These are phyloP conservation scores for Mystacides longicornis DNA, from an alignment of 2,888 invertebrate species.

Conservation along the genomic window DNA sequence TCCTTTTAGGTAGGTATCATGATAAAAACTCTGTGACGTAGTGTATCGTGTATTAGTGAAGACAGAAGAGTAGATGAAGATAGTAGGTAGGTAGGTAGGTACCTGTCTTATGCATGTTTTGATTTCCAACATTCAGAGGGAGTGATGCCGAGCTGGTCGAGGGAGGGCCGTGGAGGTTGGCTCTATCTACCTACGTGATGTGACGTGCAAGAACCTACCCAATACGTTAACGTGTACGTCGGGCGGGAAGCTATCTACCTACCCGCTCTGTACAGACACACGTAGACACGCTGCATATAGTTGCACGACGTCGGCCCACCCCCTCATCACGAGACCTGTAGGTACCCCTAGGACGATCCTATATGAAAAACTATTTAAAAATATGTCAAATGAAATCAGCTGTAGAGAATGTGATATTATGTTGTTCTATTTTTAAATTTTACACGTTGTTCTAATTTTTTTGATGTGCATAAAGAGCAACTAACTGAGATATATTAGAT, in stretches of 20 bases:
- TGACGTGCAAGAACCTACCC: not conserved
- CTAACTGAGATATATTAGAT: no score
- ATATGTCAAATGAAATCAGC: no score
- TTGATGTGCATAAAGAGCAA: no score
- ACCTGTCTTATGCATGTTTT: not conserved
- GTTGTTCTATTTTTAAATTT: no score
- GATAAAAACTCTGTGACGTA: not conserved
- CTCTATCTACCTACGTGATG: not conserved
- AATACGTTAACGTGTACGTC: not conserved
- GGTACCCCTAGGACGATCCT: no score
- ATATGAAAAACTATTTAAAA: no score
- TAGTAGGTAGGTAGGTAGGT: not conserved
- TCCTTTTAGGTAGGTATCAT: not conserved
- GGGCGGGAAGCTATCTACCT: not conserved
- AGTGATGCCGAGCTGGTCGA: not conserved
- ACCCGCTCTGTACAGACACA: not conserved
- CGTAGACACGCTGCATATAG: slow-evolving; percentile 1
- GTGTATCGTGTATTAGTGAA: not conserved
- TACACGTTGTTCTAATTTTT: no score
- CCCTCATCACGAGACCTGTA: no score
- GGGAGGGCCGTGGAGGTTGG: not conserved
- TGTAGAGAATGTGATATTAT: no score
- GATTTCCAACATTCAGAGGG: not conserved
- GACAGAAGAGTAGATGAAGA: not conserved
- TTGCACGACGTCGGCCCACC: not conserved